Base-by-base conservation (phyloP, 2,113 vertebrate genomes). In the Delphinapterus leucas region DNA sequence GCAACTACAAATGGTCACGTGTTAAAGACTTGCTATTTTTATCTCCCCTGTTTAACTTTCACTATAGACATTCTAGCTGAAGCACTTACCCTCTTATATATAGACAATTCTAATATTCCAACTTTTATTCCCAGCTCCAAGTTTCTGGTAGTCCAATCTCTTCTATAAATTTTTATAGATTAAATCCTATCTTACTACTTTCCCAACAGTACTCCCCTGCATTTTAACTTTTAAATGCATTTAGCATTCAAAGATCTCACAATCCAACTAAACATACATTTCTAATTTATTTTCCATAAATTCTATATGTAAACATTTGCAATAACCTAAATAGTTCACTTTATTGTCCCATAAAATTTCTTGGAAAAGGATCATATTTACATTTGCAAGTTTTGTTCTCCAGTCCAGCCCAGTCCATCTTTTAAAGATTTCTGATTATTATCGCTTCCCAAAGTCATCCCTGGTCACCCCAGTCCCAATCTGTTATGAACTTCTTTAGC, bases 191-290 rank as follows among this genome's bases (percentile, higher is more conserved):
- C 28, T 21, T 55, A 49, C 17, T 53, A 73, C 10, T 77, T 81
- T 26, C 2, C 38, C 44, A 65, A 44, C 49, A 77, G 65, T 86
- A 89, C 10, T 63, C 12, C 2, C 6, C 60, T 89, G 49, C 6
- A 80, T 84, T 90, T 90, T 67, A 84, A 76, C 38, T 70, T 96
- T 86, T 82, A 74, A 93, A 87, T 88, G 33, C 7, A 58, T 65
- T 88, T 68, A 83, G 1, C 36, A 82, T 65, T 73, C 15, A 79
- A 80, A 11, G 11, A 44, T 63, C 18, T n/a, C 23, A 67, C 31
- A 76, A 13, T 63, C n/a, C 65, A 60, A 76, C 20, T 88, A 91
- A 95, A 77, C 5, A 91, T 41, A 95, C 81, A 8, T 70, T 47
- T 58, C 6, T 23, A 55, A 73, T 38, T 79, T 63, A 86, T 87